Evolutionary conservation across 1,140 invertebrate genomes (phyloP).

Genomic region (Rhopalosiphum maidis): DNA sequence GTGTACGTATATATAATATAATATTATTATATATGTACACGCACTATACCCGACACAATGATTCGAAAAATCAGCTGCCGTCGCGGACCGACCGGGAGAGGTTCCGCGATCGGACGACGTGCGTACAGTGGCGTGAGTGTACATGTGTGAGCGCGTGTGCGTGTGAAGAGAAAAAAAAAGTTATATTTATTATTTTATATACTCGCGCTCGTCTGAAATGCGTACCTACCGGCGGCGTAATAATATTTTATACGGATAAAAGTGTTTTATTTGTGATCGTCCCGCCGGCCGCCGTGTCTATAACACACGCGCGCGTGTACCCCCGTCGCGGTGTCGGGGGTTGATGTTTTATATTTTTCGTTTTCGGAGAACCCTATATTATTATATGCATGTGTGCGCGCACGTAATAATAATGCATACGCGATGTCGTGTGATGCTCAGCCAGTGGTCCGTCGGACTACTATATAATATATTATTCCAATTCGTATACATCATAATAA

Average conservation of each 20-base stretch:
- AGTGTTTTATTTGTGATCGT: neutral
- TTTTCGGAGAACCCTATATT: neutral
- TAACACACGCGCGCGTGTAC: neutral
- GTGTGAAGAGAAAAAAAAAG: neutral
- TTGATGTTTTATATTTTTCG: neutral
- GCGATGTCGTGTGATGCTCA: neutral
- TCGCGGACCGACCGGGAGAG: constrained; percentile 1
- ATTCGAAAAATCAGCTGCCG: constrained; percentile 55
- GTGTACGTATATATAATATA: neutral
- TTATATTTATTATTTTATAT: constrained; percentile 10
- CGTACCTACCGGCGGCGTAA: neutral
- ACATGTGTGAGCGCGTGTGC: neutral
- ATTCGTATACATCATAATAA: neutral
- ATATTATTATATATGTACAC: neutral
- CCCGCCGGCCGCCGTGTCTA: neutral
- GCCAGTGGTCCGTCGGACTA: neutral
- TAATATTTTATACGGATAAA: constrained; percentile 14
- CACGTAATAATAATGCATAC: neutral
- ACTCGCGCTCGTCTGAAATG: neutral
- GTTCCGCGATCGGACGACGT: neutral
- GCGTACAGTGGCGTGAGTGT: neutral
- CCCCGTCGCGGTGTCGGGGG: neutral
- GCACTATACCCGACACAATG: neutral
- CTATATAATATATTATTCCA: neutral
- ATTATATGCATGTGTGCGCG: neutral